Percentiles rank a stretch among this genome's conserved stretches.
Evolutionary conservation across 2,888 invertebrate species (phyloP).

Genomic region (Diploptera punctata): DNA sequence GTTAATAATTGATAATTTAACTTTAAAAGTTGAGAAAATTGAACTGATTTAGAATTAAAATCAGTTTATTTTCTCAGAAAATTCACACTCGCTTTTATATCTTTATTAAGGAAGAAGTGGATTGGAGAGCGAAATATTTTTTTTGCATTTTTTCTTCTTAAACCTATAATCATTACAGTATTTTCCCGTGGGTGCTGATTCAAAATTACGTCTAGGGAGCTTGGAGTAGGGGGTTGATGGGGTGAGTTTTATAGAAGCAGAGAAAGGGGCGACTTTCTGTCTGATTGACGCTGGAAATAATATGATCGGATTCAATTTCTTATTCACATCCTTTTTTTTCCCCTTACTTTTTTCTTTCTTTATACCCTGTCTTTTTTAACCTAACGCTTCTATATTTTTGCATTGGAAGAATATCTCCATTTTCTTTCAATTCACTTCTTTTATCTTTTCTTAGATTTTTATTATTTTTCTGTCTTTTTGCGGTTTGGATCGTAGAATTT

Average conservation of each 20-base stretch:
- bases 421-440: conserved; percentile 14
- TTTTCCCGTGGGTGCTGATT: background rate
- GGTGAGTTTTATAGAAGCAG: background rate
- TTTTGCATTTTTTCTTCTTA: no score
- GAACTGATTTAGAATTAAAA: no score
- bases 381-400: conserved; percentile 21
- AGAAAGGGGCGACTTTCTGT: background rate
- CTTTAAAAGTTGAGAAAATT: no score
- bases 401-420: background rate
- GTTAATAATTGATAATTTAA: no score
- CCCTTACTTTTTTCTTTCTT: background rate
- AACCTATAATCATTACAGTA: background rate
- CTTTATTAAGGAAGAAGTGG: no score
- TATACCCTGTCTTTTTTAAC: background rate
- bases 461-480: conserved; percentile 3
- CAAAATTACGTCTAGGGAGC: background rate
- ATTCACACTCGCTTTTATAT: no score
- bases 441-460: conserved; percentile 12
- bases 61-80: no score
- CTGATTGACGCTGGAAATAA: conserved; percentile 33
- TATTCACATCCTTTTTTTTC: background rate
- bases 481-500: conserved; percentile 7
- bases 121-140: no score
- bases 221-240: background rate
- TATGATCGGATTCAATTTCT: conserved; percentile 31